Percentiles rank a stretch among this genome's conserved stretches.
Conservation (phyloP, 2,888 invertebrate species). For the Diogma glabrata region DNA sequence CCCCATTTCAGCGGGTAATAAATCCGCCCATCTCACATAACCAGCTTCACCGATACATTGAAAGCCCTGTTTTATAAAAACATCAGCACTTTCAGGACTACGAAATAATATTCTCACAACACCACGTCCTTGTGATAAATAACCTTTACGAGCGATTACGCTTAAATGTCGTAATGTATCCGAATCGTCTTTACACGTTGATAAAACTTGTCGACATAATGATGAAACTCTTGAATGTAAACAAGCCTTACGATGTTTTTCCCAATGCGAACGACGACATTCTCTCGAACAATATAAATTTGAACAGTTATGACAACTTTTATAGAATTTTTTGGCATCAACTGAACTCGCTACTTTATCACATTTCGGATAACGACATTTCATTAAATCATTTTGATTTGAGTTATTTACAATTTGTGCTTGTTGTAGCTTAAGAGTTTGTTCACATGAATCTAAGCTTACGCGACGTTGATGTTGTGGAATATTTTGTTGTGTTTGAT, state of each 20-base stretch:
- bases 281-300: constrained; percentile 87
- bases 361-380: constrained; percentile 75
- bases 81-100: constrained; percentile 74
- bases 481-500: constrained; percentile 5
- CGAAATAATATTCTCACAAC: constrained; percentile 87
- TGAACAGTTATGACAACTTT: constrained; percentile 90
- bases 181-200: constrained; percentile 66
- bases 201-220: constrained; percentile 74
- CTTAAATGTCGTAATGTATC: constrained; percentile 68
- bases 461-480: constrained; percentile 39
- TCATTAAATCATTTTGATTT: constrained; percentile 41
- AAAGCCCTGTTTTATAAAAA: constrained; percentile 68
- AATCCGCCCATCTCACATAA: constrained; percentile 73
- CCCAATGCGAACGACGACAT: constrained; percentile 87
- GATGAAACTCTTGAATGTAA: constrained; percentile 83
- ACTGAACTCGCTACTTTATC: constrained; percentile 54
- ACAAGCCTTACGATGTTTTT: constrained; percentile 82
- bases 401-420: constrained; percentile 34
- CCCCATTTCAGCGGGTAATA: constrained; percentile 82
- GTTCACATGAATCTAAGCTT: constrained; percentile 46
- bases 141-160: constrained; percentile 71
- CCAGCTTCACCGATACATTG: constrained; percentile 69
- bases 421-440: constrained; percentile 42
- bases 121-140: constrained; percentile 73
- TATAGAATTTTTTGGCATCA: constrained; percentile 73